Conservation (phyloP, 2,888 invertebrate species). For the Elaeidobius kamerunicus region DNA sequence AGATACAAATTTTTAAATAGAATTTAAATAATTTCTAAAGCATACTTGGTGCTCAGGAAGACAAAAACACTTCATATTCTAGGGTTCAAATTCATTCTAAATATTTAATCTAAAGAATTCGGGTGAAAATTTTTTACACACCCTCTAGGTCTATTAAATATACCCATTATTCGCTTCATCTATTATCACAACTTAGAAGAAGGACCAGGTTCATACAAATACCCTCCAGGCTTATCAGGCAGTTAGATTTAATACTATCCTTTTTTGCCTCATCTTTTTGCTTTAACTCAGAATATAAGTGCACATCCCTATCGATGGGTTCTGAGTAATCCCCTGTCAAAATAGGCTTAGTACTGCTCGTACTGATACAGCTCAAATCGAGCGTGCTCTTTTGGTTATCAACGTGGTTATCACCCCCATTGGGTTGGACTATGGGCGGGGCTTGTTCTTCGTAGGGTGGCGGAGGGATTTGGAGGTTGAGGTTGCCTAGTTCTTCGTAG, state of each 20-base stretch:
- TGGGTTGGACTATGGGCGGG: conserved; percentile 25
- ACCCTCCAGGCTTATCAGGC: conserved; percentile 60
- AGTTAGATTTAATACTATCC: conserved; percentile 46
- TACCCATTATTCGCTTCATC: too few species aligned
- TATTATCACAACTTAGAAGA: conserved; percentile 35
- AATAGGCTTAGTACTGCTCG: conserved; percentile 36
- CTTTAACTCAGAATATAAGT: conserved; percentile 56
- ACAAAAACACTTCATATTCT: too few species aligned
- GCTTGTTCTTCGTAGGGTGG: conserved; percentile 55
- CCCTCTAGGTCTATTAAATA: too few species aligned
- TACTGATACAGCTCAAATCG: conserved; percentile 11
- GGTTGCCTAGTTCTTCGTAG: conserved; percentile 56
- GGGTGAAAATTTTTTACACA: too few species aligned
- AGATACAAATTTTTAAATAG: too few species aligned
- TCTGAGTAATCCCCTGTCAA: conserved; percentile 56
- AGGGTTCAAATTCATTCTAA: too few species aligned
- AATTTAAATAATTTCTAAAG: too few species aligned
- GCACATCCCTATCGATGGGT: conserved; percentile 54
- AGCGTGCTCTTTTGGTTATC: conserved; percentile 33
- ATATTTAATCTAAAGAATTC: too few species aligned
- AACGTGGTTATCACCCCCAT: conserved; percentile 35
- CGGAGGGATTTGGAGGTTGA: conserved; percentile 54
- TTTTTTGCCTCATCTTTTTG: conserved; percentile 44
- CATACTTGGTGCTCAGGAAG: too few species aligned
- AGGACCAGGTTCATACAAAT: conserved; percentile 35